Evolutionary conservation across 2,113 vertebrate species (phyloP), one percentile per base, ranked within the genome.

Genomic region (Delphinapterus leucas): DNA sequence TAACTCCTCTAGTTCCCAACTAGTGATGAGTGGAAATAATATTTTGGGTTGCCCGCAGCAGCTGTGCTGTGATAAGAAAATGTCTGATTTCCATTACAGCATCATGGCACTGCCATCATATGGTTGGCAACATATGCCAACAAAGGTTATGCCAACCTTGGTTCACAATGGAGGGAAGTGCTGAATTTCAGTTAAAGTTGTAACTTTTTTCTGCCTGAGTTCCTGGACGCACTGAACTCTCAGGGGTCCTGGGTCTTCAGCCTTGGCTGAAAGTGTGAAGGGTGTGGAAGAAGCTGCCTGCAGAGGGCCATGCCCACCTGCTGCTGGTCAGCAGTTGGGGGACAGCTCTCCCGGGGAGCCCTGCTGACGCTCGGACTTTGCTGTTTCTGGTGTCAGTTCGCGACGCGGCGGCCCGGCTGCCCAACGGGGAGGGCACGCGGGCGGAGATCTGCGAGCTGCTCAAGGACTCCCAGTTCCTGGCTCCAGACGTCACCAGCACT

Each of bases 401-500:
- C 4, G 99, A 99, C 71, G 99, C 99, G 49, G 99, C 99, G 1
- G 99, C 99, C 93, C 99, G 99, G 90, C 98, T 99, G 82, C 99
- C 99, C 6, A 99, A 99, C 0, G 99, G 99, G 74, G 99, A 99
- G 92, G 99, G 99, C 82, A 99, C 99, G 0, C 99, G 99, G 74
- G 99, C 99, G 31, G 99, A 99, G 98, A 99, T 99, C 97, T 99
- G 99, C 83, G 99, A 99, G 94, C 98, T 99, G 88, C 98, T 99
- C 47, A 99, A 99, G 97, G 99, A 99, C 97, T 99, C 99, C 2
- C 99, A 99, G 98, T 99, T 99, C 98, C 99, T 99, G 3, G 99
- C 99, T 47, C 99, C 99, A 0, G 99, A 99, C 96, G 99, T 99
- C 98, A 99, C 99, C 49, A 99, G 99, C 95, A 99, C 99, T 97